Conservation (phyloP, 35 echinoderm and acorn worm species). For the Heliocidaris erythrogramma region DNA sequence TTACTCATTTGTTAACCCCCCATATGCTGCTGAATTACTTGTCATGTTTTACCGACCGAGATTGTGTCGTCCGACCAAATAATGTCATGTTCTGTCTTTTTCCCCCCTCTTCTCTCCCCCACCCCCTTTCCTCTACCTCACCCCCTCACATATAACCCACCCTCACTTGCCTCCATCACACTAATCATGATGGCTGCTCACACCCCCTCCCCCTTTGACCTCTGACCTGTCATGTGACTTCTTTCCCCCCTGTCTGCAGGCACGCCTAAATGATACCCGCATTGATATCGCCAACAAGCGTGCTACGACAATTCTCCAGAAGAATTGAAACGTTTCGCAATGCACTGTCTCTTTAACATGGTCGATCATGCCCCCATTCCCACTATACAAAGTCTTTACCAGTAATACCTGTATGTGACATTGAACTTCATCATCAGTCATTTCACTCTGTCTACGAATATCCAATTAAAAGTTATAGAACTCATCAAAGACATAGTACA, state of each 20-base stretch:
- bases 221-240: constrained; percentile 27
- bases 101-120: not conserved
- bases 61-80: constrained; percentile 4
- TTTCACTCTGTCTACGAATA: not conserved
- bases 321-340: constrained; percentile 31
- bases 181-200: constrained; percentile 8
- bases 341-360: not conserved
- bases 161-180: constrained; percentile 22
- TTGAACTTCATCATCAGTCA: not conserved
- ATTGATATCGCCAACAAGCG: constrained; percentile 81
- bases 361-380: not conserved
- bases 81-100: constrained; percentile 37
- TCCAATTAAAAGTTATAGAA: not conserved
- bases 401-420: not conserved
- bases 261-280: constrained; percentile 64
- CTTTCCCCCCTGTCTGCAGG: constrained; percentile 29
- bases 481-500: not conserved
- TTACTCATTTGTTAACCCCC: not conserved
- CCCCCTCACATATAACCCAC: not conserved
- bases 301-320: constrained; percentile 76
- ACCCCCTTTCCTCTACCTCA: not conserved
- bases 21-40: not conserved
- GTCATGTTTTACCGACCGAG: not conserved
- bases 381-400: not conserved
- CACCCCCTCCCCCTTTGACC: not conserved